Base-by-base conservation (phyloP, 2,113 vertebrate species). In the Globicephala melas region DNA sequence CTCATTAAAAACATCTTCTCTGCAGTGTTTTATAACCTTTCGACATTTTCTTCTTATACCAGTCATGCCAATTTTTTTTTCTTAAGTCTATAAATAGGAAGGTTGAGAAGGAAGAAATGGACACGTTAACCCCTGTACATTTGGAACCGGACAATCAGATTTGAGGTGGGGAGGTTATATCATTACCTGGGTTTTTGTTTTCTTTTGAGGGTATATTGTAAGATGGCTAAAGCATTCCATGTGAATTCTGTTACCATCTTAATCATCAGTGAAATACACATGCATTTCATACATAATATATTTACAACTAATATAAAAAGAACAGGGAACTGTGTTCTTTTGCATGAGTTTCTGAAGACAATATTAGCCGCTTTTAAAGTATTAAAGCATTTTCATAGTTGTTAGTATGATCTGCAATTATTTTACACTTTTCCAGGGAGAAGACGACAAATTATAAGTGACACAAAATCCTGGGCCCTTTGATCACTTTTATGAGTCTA, bases 1-100 rank as follows among this genome's bases (percentile, higher is more conserved):
- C 68, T 93, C 91, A 94, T 96, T 97, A 94, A 95, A 94, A 95
- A 67, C 9, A 18, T 89, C 89, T 92, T 93, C 74, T 98, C 58
- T 65, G n/a, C 79, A 76, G 11, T 97, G 10, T 92, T 93, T 95
- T 91, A 95, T 55, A 86, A 97, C 86, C 70, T 58, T 91, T 62
- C 63, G 53, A 74, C 97, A 94, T 86, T 95, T 71, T 77, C 38
- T 82, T 47, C 97, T 97, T 95, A 92, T 63, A 95, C 20, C 77
- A 95, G 14, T 50, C 58, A 87, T 91, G 89, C 2, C 36, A 53
- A 76, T 53, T 62, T 94, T 25, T 26, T 28, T 95, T 94, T 53
- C 83, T 36, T 44, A 82, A 79, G 17, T 91, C 58, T 85, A 44
- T 88, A 97, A 96, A 71, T 87, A 87, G 23, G 28, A 94, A 90